Percentiles rank a stretch among this genome's conserved stretches.
Conservation (phyloP, 2,797 vertebrate species). For the Malacoraja senta region DNA sequence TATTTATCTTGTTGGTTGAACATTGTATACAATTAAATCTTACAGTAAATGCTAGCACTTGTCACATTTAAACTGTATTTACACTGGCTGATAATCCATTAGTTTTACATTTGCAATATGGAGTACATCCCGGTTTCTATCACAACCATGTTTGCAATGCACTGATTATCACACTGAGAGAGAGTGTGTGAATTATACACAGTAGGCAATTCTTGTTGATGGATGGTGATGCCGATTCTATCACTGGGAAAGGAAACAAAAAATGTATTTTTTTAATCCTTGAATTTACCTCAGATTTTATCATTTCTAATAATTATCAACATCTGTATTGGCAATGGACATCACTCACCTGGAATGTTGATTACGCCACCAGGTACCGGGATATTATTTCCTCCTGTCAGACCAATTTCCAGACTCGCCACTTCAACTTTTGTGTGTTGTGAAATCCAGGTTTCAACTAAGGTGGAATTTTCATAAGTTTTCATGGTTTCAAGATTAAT, state of each 20-base stretch:
- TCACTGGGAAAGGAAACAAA: conserved; percentile 5
- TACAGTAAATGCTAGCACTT: neutral
- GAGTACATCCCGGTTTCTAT: too few species aligned
- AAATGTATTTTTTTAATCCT: neutral
- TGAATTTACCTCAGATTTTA: neutral
- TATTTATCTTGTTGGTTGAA: neutral
- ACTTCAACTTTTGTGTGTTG: conserved; percentile 36
- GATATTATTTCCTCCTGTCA: neutral
- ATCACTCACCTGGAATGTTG: neutral
- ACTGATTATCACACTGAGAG: neutral
- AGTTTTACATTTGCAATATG: neutral
- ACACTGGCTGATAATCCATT: neutral
- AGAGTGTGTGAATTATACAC: neutral
- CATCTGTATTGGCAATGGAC: too few species aligned
- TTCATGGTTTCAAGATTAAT: conserved; percentile 32
- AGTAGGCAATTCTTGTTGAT: conserved; percentile 11
- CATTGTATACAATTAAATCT: neutral
- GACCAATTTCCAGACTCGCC: neutral
- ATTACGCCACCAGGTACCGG: neutral
- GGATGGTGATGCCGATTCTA: neutral
- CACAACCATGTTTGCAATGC: neutral
- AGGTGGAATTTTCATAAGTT: neutral
- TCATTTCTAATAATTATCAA: neutral
- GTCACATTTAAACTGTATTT: neutral
- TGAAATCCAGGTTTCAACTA: conserved; percentile 36